A percentile compares a stretch with the other conserved stretches of the same genome.
These are phyloP conservation scores for Myopa testacea DNA, from an alignment of 2,888 invertebrate species.

Conservation along the genomic window DNA sequence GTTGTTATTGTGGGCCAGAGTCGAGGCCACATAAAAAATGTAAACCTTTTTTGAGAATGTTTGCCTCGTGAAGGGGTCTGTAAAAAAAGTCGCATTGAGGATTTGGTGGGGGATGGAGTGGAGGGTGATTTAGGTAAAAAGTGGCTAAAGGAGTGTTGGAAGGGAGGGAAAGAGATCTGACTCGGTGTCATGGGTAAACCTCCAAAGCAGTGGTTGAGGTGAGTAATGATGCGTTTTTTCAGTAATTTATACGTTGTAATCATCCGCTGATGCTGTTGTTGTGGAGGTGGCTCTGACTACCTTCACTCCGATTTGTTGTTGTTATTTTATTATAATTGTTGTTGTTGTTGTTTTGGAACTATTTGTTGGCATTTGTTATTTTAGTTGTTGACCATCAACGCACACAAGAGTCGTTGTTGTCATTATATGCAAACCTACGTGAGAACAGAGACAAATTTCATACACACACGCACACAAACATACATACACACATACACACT, in stretches of 20 bases:
- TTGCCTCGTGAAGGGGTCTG: neutral
- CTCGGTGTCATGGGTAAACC: neutral
- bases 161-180: neutral
- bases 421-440: too few species aligned
- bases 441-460: too few species aligned
- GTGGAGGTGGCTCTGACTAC: constrained; percentile 24
- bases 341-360: neutral
- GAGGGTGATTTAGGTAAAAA: too few species aligned
- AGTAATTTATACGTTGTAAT: neutral
- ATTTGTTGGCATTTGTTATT: too few species aligned
- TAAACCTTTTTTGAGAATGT: neutral
- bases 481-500: neutral
- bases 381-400: neutral
- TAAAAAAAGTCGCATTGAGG: neutral
- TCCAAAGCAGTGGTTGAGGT: neutral
- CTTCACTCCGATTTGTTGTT: constrained; percentile 5
- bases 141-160: neutral
- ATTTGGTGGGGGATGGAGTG: too few species aligned
- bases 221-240: neutral
- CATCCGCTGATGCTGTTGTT: constrained; percentile 18
- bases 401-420: neutral
- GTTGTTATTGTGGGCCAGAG: neutral
- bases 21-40: constrained; percentile 4
- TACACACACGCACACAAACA: too few species aligned
- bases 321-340: constrained; percentile 34